Evolutionary conservation across 2,797 vertebrate species (phyloP), one percentile per base, ranked within the genome.

Genomic region (Phrynocephalus guinanensis): DNA sequence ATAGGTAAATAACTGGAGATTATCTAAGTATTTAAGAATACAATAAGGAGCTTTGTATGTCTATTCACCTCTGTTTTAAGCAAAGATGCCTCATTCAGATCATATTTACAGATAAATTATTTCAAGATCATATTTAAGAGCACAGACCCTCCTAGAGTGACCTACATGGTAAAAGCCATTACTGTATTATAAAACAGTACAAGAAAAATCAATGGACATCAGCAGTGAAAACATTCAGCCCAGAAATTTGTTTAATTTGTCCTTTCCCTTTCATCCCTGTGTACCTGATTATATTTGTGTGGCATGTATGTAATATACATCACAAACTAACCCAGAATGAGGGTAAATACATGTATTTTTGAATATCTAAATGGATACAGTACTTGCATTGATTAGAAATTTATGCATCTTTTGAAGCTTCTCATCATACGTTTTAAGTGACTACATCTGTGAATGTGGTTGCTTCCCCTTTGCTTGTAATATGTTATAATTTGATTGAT

Each of bases 21-120:
- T 84, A 79, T 70, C 33, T 28, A 79, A 68, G 67, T 71, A 88
- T 56, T 83, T 84, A 79, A 88, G 70, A 84, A 71, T 56, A 18
- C 71, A 78, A 84, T 73, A 44, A 73, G 71, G 15, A 5, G 22
- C n/a, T 63, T 44, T 26, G n/a, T 83, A 83, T 15, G 28, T 82
- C 63, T 5, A 70, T 16, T 79, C n/a, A 79, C 16, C 30, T 79
- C 56, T 15, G 15, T 28, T 75, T 88, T 83, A 72, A 26, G 67
- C 33, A n/a, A 63, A 18, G 78, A 66, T 72, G 28, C 38, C 33
- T 8, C 48, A 20, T 82, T 71, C 8, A 63, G 28, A 48, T 24
- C 33, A 63, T 72, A 79, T 63, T 71, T 11, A 44, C 2, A 48
- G 70, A 30, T 80, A 50, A 75, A 38, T 22, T 75, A 44, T 38